These are phyloP conservation scores for Lutjanus erythropterus DNA, from an alignment of 2,113 vertebrate species.

Conservation along the genomic window DNA sequence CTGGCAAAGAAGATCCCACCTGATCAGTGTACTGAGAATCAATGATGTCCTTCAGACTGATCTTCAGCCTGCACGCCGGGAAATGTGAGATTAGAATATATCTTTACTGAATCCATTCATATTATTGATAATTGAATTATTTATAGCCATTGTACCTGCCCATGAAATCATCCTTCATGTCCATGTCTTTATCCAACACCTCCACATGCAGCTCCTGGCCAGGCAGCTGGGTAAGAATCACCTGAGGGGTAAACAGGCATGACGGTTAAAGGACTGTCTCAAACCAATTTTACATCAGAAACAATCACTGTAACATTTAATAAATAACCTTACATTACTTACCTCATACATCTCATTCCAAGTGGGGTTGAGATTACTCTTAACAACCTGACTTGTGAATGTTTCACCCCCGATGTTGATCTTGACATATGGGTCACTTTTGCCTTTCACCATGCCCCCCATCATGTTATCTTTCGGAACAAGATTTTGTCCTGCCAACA, in stretches of 20 bases:
- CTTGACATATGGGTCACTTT: conserved; percentile 92
- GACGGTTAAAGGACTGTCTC: conserved; percentile 3
- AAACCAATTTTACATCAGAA: background rate
- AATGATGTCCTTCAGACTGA: conserved; percentile 87
- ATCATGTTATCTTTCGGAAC: conserved; percentile 93
- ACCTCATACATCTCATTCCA: conserved; percentile 97
- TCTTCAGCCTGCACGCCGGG: conserved; percentile 85
- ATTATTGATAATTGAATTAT: background rate
- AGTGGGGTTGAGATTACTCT: conserved; percentile 90
- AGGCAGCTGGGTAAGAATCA: conserved; percentile 88
- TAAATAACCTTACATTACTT: background rate
- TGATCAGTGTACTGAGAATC: conserved; percentile 88
- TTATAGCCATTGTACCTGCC: conserved; percentile 84
- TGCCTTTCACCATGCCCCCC: conserved; percentile 90
- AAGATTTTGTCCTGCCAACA: conserved; percentile 91
- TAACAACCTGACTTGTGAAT: conserved; percentile 88
- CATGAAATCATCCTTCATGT: conserved; percentile 93
- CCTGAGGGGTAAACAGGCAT: conserved; percentile 74
- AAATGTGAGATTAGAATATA: conserved; percentile 28
- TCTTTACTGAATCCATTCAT: background rate
- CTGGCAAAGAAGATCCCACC: conserved; percentile 76
- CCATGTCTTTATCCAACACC: conserved; percentile 92
- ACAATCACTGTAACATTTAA: accelerated
- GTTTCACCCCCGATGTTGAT: conserved; percentile 87
- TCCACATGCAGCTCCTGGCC: conserved; percentile 91